Base-by-base conservation (phyloP, 2,797 vertebrate genomes). In the Myioborus melanocephalus region DNA sequence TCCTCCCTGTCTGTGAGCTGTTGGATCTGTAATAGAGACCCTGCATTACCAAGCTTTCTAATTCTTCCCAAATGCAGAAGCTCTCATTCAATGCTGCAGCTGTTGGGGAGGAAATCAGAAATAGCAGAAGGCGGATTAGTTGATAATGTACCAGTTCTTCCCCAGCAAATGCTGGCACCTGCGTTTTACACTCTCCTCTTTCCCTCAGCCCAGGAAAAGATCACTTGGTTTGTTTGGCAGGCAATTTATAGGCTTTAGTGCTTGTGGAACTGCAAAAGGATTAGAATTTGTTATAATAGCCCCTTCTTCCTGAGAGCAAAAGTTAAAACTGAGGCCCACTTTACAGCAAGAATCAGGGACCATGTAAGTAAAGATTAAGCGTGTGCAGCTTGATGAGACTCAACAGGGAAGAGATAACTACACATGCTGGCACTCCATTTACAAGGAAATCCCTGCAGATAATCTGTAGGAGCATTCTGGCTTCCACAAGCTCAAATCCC, bases 101-200 rank as follows among this genome's bases (percentile, higher is more conserved):
- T 97, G 97, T 97, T 95, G 95, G 93, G 95, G 95, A 97, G 95
- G 96, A 97, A 97, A 97, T 97, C 97, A 96, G 96, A 97, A 97
- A 96, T 96, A 97, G 97, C 97, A 97, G 96, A 97, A 97, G 96
- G 96, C 86, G 92, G 96, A 97, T 97, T 97, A 97, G 96, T 71
- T 96, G 94, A 97, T 97, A 97, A 97, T 97, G 95, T 96, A 95
- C 95, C 96, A 96, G 96, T 97, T 97, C 96, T 97, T 97, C 93
- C 95, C 95, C 83, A 95, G 95, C 97, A 97, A 97, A 97, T 97
- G 97, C 96, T 90, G 94, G 94, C 97, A 97, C 96, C 97, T 97
- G 97, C 68, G 88, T 91, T 95, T 92, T 91, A 90, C 96, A 83
- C 95, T 93, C 95, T 95, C 95, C 92, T 81, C 95, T 95, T 88